A percentile compares a stretch with the other conserved stretches of the same genome.
phyloP scores from a whole-genome alignment of 2,888 invertebrate genomes.

The Diaperis boleti region DNA sequence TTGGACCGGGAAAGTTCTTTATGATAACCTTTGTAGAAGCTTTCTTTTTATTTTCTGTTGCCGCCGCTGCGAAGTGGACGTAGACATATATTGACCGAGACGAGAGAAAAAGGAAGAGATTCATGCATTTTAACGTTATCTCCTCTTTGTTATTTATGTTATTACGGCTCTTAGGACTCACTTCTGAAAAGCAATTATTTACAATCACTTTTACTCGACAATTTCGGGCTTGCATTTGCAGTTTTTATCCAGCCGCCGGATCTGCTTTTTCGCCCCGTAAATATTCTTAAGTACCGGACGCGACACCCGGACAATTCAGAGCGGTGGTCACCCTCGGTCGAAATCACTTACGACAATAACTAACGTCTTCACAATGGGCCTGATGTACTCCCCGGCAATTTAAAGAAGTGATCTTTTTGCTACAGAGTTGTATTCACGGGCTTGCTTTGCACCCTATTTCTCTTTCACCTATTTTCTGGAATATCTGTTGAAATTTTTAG shows the following conservation, averaged over 20 bases:
- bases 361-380: conserved; percentile 51
- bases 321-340: conserved; percentile 47
- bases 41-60: conserved; percentile 36
- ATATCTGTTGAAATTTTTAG: not conserved
- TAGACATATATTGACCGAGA: conserved; percentile 34
- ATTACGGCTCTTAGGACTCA: conserved; percentile 36
- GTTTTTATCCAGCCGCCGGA: too few relatives aligned
- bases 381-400: conserved; percentile 37
- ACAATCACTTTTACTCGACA: conserved; percentile 19
- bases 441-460: not conserved
- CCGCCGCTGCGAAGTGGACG: conserved; percentile 33
- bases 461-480: too few relatives aligned
- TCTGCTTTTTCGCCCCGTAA: conserved; percentile 56
- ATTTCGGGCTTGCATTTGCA: too few relatives aligned
- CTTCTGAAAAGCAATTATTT: conserved; percentile 42
- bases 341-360: conserved; percentile 54
- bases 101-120: conserved; percentile 34
- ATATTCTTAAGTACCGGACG: conserved; percentile 65
- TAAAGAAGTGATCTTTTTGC: conserved; percentile 9
- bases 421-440: conserved; percentile 1
- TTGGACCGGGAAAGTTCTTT: conserved; percentile 46
- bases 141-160: conserved; percentile 43
- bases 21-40: conserved; percentile 48
- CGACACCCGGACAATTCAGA: conserved; percentile 60
- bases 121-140: conserved; percentile 46